These are phyloP conservation scores for Caerostris extrusa DNA, from an alignment of 1,140 invertebrate species.

Conservation along the genomic window DNA sequence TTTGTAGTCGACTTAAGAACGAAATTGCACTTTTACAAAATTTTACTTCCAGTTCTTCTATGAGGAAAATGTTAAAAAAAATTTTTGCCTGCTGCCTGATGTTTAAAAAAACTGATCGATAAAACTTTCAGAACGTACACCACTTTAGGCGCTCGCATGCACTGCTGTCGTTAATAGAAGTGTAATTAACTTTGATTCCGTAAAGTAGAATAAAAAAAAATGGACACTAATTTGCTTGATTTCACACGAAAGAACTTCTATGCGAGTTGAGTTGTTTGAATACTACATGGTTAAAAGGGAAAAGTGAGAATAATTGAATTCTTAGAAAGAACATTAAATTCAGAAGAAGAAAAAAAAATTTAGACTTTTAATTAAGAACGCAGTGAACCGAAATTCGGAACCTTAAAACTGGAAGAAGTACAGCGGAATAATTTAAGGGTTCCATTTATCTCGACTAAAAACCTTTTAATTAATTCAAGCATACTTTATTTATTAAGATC, in stretches of 20 bases:
- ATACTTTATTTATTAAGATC: background rate
- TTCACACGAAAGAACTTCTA: background rate
- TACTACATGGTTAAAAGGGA: background rate
- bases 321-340: background rate
- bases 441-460: background rate
- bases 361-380: background rate
- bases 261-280: background rate
- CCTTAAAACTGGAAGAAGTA: background rate
- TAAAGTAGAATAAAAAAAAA: background rate
- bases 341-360: background rate
- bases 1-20: no score
- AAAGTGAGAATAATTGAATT: conserved; percentile 15
- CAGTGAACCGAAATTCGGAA: background rate
- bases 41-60: no score
- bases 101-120: no score
- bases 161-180: background rate
- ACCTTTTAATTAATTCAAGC: no score
- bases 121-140: no score
- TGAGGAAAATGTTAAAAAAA: no score
- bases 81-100: no score
- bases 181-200: background rate
- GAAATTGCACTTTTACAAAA: no score
- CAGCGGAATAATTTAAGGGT: no score
- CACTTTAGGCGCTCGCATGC: background rate
- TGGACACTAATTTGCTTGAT: background rate